These are phyloP conservation scores for Onthophagus taurus DNA, from an alignment of 1,140 invertebrate species.

Conservation along the genomic window DNA sequence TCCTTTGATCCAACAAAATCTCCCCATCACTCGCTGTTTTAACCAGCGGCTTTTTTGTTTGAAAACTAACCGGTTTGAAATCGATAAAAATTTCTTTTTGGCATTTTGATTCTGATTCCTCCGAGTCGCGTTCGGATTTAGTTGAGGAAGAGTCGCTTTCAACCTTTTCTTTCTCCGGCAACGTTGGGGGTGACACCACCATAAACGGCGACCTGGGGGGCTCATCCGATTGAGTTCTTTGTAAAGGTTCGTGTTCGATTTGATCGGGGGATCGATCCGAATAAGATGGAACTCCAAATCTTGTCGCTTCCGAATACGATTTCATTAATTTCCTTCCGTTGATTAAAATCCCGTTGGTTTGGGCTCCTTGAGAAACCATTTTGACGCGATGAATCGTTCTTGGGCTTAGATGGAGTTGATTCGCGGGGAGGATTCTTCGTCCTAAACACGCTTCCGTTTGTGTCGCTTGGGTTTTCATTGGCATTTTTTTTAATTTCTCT, in stretches of 20 bases:
- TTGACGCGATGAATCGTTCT: conserved; percentile 58
- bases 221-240: conserved; percentile 70
- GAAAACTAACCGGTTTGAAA: conserved; percentile 62
- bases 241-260: conserved; percentile 61
- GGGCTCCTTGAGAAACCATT: conserved; percentile 81
- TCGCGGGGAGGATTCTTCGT: conserved; percentile 57
- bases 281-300: conserved; percentile 37
- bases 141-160: conserved; percentile 29
- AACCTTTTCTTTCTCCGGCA: conserved; percentile 15
- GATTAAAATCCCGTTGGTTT: conserved; percentile 65
- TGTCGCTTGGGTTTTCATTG: conserved; percentile 87
- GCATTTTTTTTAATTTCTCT: conserved; percentile 72
- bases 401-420: conserved; percentile 65
- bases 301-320: conserved; percentile 71
- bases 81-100: conserved; percentile 78
- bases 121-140: conserved; percentile 40
- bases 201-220: conserved; percentile 62
- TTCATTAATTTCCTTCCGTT: conserved; percentile 66
- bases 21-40: conserved; percentile 75
- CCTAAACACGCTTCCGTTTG: conserved; percentile 72
- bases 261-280: conserved; percentile 25
- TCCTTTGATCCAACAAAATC: conserved; percentile 57
- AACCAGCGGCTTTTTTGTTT: conserved; percentile 49
- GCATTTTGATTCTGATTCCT: conserved; percentile 37
- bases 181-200: conserved; percentile 37